These are phyloP conservation scores for Zoanthus sansibaricus DNA, from an alignment of 92 coral and sea anemone species.

Conservation along the genomic window DNA sequence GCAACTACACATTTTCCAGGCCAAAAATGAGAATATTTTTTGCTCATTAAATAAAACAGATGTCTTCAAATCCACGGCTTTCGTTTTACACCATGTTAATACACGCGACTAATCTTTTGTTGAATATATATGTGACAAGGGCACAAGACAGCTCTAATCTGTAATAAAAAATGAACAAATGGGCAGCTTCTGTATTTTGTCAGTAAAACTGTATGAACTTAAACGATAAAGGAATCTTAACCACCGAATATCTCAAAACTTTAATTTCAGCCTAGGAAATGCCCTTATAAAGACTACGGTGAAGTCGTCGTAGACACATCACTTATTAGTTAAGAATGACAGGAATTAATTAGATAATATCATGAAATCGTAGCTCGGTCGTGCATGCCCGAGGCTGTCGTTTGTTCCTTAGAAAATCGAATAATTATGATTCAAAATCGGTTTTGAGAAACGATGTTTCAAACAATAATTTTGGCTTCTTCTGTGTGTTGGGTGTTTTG, in stretches of 20 bases:
- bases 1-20: background rate
- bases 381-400: constrained; percentile 46
- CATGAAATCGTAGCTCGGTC: constrained; percentile 34
- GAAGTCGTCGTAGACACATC: constrained; percentile 11
- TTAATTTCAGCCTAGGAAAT: constrained; percentile 22
- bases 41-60: background rate
- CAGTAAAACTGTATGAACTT: background rate
- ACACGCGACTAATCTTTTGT: constrained; percentile 44
- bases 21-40: background rate
- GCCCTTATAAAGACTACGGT: constrained; percentile 39
- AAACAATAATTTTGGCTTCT: constrained; percentile 16
- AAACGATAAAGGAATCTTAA: background rate
- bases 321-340: constrained; percentile 32
- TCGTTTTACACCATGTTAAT: background rate
- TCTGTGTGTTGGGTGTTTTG: constrained; percentile 2
- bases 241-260: constrained; percentile 15
- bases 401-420: constrained; percentile 1
- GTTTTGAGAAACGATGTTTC: constrained; percentile 7
- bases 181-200: constrained; percentile 7
- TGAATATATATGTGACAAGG: background rate
- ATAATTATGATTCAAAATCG: constrained; percentile 17
- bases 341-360: constrained; percentile 48
- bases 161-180: background rate
- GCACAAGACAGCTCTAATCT: constrained; percentile 9
- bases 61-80: background rate